phyloP scores from a whole-genome alignment of 2,113 vertebrate species.

The Perccottus glenii region DNA sequence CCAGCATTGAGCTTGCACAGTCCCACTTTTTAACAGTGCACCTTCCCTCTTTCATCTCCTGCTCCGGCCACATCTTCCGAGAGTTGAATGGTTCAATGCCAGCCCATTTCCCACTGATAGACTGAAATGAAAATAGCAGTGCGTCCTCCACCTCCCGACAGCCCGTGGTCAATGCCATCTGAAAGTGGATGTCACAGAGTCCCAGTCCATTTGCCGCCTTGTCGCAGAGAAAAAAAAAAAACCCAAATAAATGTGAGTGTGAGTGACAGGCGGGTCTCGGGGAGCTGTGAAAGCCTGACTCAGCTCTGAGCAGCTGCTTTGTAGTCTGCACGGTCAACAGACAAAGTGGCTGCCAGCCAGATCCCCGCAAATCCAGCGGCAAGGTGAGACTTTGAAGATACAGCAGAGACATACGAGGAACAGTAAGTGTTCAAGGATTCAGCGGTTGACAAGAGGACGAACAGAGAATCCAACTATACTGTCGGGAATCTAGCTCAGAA shows the following conservation, averaged over 20 bases:
- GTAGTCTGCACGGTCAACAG: slow-evolving; percentile 52
- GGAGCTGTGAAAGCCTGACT: slow-evolving; percentile 65
- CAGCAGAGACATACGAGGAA: slow-evolving; percentile 28
- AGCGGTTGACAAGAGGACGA: slow-evolving; percentile 31
- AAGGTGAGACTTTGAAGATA: slow-evolving; percentile 39
- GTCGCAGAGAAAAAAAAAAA: slow-evolving; percentile 17
- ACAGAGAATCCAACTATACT: slow-evolving; percentile 24
- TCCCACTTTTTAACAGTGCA: not conserved
- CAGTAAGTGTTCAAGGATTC: slow-evolving; percentile 20
- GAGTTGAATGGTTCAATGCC: slow-evolving; percentile 45
- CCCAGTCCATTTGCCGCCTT: slow-evolving; percentile 40
- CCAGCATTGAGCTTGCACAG: not conserved
- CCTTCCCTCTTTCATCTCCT: slow-evolving; percentile 3
- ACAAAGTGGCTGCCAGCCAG: slow-evolving; percentile 40
- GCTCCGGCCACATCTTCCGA: slow-evolving; percentile 5
- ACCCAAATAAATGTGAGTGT: slow-evolving; percentile 38
- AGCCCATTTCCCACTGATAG: slow-evolving; percentile 46
- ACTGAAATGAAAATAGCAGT: slow-evolving; percentile 61
- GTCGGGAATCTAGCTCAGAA: not conserved
- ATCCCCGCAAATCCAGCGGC: slow-evolving; percentile 40
- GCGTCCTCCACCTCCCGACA: slow-evolving; percentile 52
- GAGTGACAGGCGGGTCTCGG: slow-evolving; percentile 29
- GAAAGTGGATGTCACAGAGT: slow-evolving; percentile 41
- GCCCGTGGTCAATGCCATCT: slow-evolving; percentile 49
- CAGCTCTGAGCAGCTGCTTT: slow-evolving; percentile 67